Base-by-base conservation (phyloP, 2,113 vertebrate genomes). In the Actenoides lindsayi region DNA sequence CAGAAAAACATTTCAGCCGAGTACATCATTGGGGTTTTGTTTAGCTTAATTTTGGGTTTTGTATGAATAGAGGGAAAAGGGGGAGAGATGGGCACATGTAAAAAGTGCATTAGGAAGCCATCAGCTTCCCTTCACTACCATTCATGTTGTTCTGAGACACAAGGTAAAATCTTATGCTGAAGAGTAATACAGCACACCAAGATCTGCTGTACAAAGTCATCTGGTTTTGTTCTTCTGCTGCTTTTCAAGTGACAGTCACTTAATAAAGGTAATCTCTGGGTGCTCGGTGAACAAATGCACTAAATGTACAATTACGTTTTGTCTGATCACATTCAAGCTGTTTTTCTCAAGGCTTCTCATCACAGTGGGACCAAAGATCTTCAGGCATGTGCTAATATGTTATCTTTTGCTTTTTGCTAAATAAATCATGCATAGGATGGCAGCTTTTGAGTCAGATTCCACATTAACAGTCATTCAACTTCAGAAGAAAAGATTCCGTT, bases 171-270 rank as follows among this genome's bases (percentile, higher is more conserved):
- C 64, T 94, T 79, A 30, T 1, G 11, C 70, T 57, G 44, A 83
- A 63, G 42, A 80, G 41, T 78, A 96, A 97, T 84, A 94, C 8
- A 90, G 70, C 75, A 92, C 35, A 57, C 53, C 90, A 92, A 93
- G 87, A 88, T 76, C 81, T 87, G 60, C 69, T 77, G 90, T 76
- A 78, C 71, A 51, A 94, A 96, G 90, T 94, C 9, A 89, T 96
- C 88, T 96, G 86, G 83, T 48, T 41, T 77, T 92, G 63, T 59
- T 84, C 28, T 30, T 73, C 82, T 95, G 64, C 76, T 94, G 90
- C 88, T 93, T 91, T 82, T 96, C 71, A 93, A 96, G 81, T 88
- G 87, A 67, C 75, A 83, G 84, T 63, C 73, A 48, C 37, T 96
- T 94, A 87, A 96, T 93, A 95, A 85, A 89, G 71, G 95, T 95